Base-by-base conservation (phyloP, 2,888 invertebrate species). In the Priocnemis perturbator region DNA sequence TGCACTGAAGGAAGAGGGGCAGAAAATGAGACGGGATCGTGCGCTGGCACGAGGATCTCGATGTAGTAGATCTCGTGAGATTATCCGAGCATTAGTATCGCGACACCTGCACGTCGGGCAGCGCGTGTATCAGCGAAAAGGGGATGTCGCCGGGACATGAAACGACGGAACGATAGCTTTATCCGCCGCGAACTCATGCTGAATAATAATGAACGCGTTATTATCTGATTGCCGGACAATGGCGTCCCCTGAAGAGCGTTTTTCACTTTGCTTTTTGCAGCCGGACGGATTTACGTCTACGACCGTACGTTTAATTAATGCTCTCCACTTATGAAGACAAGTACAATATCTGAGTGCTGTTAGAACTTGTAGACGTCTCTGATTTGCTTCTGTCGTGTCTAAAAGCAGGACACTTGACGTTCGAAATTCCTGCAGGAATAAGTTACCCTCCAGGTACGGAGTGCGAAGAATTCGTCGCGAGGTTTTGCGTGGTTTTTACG, bases 81-180 rank as follows among this genome's bases (percentile, higher is more conserved):
- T 80, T 86, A 79, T 48, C 68, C 58, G 69, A 76, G 52, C 82
- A 85, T 86, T 87, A 86, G 85, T 87, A 79, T 78, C 63, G 82
- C 80, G 84, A 85, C 86, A 87, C 86, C 87, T 87, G 86, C 86
- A 79, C 81, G 79, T 81, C 77, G 80, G 82, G 79, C 73, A 75
- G 78, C 81, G 82, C 77, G 82, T 81, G 83, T 80, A 82, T 85
- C 85, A 83, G 73, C 61, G 72, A 66, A 67, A 53, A 70, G 72
- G 64, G 65, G 69, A 64, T 63, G 64, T 60, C 67, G 63, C 56
- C 50, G 58, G 66, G 69, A 70, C 50, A 62, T 26, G 52, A 67
- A 71, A 75, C 37, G 77, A 79, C 69, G 73, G 73, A 75, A 77
- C 67, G 77, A 75, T 69, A 71, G 71, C 72, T 68, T 48, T 67